Base-by-base conservation (phyloP, 2,797 vertebrate genomes). In the Danio albolineatus region DNA sequence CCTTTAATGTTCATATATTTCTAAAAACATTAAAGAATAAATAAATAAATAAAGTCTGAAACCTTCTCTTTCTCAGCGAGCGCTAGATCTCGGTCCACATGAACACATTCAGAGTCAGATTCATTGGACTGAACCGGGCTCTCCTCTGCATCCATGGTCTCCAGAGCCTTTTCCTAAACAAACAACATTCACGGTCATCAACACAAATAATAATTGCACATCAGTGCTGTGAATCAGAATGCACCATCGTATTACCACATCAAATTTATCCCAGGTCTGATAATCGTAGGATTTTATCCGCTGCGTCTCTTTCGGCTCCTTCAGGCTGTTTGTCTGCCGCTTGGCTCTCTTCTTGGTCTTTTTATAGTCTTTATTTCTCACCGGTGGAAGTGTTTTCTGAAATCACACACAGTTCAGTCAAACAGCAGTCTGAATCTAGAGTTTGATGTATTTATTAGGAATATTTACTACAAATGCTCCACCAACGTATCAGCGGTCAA, bases 211-310 rank as follows among this genome's bases (percentile, higher is more conserved):
- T 21, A 3, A 16, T n/a, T 5, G 5, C 10, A 17, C 49, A n/a
- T 46, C n/a, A 16, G 12, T 14, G 51, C 5, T n/a, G 28, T 1
- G 28, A 61, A 19, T 70, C 14, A n/a, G 4, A 19, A 9, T 1
- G 8, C 6, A 46, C 0, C 10, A 19, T 5, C 1, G 0, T 5
- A 41, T 72, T 89, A 99, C 97, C 95, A 97, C 97, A 84, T 98
- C 95, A 84, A 99, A 96, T 86, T 95, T 98, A 86, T 96, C 96
- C 98, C 98, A 99, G 0, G 96, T 95, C 66, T 93, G 91, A 89
- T 99, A 99, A 89, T 98, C 97, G 0, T 92, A 95, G 9, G 94
- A 94, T 84, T 96, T 98, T 66, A 97, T 96, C 80, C 94, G 95
- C 0, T 81, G 74, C 0, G 89, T 90, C 82, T 94, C 91, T 79